These are phyloP conservation scores for Grammomys dolichurus DNA, from an alignment of 2,113 vertebrate species.

Conservation along the genomic window DNA sequence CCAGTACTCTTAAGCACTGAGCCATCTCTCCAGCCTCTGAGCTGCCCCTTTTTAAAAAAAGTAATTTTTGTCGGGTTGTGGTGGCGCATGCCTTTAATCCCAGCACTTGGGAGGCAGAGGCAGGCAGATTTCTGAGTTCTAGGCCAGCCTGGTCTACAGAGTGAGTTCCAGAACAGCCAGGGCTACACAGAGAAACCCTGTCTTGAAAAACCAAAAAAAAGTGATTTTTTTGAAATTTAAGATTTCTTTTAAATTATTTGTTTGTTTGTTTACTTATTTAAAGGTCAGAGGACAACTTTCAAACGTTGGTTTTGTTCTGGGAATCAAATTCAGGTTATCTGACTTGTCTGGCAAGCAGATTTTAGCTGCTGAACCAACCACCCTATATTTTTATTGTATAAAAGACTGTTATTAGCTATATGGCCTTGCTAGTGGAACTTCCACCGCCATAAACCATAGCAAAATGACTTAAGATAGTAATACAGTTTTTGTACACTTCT, in stretches of 20 bases:
- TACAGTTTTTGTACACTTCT: neutral
- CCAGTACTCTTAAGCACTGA: neutral
- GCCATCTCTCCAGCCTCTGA: neutral
- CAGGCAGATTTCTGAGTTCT: too few species aligned
- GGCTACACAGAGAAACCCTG: too few species aligned
- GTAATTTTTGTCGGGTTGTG: neutral
- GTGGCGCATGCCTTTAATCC: too few species aligned
- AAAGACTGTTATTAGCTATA: neutral
- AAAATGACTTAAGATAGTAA: neutral
- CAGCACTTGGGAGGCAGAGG: too few species aligned
- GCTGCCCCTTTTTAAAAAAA: neutral
- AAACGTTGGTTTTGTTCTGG: neutral
- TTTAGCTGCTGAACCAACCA: neutral
- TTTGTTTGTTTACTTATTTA: neutral
- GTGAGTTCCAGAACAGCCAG: too few species aligned
- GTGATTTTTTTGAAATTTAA: neutral
- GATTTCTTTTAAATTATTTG: neutral
- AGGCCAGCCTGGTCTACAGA: too few species aligned
- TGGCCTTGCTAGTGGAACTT: neutral
- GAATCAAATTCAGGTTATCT: neutral
- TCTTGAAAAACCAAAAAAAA: too few species aligned
- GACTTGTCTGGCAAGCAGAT: neutral
- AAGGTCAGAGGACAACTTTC: neutral
- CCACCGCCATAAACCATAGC: neutral
- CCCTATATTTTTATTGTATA: constrained; percentile 2